These are phyloP conservation scores for Mesorhabditis belari DNA, from an alignment of 2,888 invertebrate species.

Conservation along the genomic window DNA sequence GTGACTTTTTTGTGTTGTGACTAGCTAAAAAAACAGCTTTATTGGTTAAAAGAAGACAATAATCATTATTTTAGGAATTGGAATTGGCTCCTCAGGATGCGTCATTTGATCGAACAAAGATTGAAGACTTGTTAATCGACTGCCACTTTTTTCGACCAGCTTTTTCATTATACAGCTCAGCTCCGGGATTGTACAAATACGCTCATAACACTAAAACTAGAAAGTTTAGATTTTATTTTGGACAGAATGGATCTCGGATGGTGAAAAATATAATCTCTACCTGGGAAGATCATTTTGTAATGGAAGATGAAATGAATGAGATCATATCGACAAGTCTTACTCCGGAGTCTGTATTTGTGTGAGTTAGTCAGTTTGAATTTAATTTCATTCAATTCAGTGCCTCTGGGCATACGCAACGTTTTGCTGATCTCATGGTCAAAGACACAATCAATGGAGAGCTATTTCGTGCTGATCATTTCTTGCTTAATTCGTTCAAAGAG, in stretches of 20 bases:
- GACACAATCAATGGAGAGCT: constrained; percentile 90
- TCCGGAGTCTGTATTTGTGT: constrained; percentile 87
- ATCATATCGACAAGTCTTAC: constrained; percentile 94
- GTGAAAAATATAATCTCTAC: constrained; percentile 84
- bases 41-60: background rate
- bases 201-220: constrained; percentile 73
- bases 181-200: constrained; percentile 68
- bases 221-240: background rate
- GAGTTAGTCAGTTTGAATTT: constrained; percentile 13
- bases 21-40: no score
- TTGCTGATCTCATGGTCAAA: constrained; percentile 98
- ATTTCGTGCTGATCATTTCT: constrained; percentile 90
- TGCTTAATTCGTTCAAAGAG: constrained; percentile 62
- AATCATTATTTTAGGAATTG: constrained; percentile 62
- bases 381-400: constrained; percentile 62
- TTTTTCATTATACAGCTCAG: constrained; percentile 95
- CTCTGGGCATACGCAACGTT: constrained; percentile 95
- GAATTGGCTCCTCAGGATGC: constrained; percentile 62
- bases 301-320: constrained; percentile 96
- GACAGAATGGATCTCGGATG: constrained; percentile 75
- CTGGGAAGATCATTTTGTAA: constrained; percentile 89
- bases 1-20: no score
- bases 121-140: constrained; percentile 92
- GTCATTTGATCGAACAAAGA: constrained; percentile 80
- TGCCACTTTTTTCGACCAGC: constrained; percentile 95